phyloP scores from a whole-genome alignment of 2,113 vertebrate genomes.

The Recurvirostra avosetta region DNA sequence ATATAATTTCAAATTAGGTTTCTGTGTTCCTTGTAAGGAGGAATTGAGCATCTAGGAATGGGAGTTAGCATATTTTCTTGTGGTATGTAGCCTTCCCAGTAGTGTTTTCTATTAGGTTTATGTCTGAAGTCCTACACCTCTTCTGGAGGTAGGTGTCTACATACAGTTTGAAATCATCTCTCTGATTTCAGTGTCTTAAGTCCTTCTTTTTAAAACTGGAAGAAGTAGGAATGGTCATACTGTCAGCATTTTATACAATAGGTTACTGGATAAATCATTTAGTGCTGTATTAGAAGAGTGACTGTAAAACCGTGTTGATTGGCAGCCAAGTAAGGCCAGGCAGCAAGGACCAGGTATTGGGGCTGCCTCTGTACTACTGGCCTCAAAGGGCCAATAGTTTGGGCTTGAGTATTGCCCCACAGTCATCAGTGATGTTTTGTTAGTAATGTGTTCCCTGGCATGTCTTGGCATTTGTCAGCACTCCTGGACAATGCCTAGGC shows the following conservation, averaged over 20 bases:
- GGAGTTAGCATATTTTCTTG: neutral
- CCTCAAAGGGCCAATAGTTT: neutral
- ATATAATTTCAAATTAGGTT: neutral
- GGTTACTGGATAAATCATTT: neutral
- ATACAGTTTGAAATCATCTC: neutral
- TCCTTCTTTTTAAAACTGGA: neutral
- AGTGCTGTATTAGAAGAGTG: neutral
- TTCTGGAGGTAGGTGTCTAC: neutral
- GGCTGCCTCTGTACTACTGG: neutral
- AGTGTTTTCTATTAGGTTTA: neutral
- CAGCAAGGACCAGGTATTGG: neutral
- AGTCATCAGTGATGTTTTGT: fast-evolving
- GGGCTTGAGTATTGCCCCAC: neutral
- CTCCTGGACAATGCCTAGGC: neutral
- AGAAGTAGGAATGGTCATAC: neutral
- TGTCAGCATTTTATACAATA: neutral
- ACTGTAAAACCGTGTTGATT: neutral
- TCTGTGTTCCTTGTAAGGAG: neutral
- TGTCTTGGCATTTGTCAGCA: neutral
- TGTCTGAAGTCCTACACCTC: neutral
- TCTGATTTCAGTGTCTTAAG: neutral
- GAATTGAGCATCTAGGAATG: neutral
- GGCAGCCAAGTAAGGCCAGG: neutral
- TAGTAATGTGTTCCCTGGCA: fast-evolving
- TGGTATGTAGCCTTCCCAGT: neutral